phyloP scores from a whole-genome alignment of 2,888 invertebrate genomes.

The Sesia bembeciformis region DNA sequence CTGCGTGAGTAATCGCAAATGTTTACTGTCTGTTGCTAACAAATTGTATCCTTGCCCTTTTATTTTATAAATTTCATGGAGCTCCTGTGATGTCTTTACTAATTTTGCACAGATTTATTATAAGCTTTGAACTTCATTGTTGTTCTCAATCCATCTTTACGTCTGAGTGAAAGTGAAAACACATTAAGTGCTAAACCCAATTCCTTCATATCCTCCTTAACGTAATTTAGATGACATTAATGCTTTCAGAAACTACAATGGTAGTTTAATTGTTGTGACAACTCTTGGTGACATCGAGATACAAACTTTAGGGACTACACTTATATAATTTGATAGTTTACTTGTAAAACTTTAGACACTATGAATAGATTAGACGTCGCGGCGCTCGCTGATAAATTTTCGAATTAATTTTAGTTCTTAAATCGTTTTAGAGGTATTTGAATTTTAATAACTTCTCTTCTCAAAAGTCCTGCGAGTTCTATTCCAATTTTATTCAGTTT shows the following conservation, averaged over 20 bases:
- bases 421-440: slow-evolving; percentile 21
- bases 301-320: slow-evolving; percentile 44
- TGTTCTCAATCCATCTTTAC: no score
- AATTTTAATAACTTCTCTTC: slow-evolving; percentile 25
- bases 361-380: slow-evolving; percentile 34
- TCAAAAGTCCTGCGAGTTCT: slow-evolving; percentile 10
- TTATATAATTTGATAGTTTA: slow-evolving; percentile 48
- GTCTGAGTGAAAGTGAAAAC: no score
- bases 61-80: no score
- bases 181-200: no score
- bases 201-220: slow-evolving; percentile 5
- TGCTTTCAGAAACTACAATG: slow-evolving; percentile 21
- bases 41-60: no score
- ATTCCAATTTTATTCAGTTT: no score
- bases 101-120: no score
- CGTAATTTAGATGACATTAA: slow-evolving; percentile 17
- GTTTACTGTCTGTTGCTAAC: background rate
- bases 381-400: slow-evolving; percentile 11
- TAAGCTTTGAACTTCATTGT: no score
- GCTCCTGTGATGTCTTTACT: no score
- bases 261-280: slow-evolving; percentile 36
- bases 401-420: slow-evolving; percentile 12
- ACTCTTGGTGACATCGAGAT: slow-evolving; percentile 42
- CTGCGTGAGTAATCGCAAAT: background rate
- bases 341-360: slow-evolving; percentile 31